These are phyloP conservation scores for Synaphobranchus kaupii DNA, from an alignment of 2,797 vertebrate species.

Conservation along the genomic window DNA sequence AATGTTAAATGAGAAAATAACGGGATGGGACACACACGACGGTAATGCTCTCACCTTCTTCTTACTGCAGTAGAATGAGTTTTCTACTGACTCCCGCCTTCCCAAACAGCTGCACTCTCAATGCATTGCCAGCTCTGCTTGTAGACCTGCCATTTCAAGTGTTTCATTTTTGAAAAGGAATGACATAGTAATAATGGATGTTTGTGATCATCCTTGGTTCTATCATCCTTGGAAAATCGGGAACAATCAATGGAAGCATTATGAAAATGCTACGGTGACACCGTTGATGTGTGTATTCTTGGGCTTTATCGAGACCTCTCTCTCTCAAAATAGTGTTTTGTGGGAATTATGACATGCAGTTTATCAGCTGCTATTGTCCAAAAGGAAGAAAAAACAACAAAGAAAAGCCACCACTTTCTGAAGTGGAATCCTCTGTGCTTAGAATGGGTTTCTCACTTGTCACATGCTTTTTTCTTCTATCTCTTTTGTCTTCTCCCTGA, in stretches of 20 bases:
- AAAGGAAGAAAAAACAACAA: not conserved
- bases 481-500: not conserved
- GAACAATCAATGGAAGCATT: slow-evolving; percentile 3
- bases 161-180: slow-evolving; percentile 6
- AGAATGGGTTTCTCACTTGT: not conserved
- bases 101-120: not conserved
- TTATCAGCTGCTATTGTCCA: slow-evolving; percentile 1
- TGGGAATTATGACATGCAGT: not conserved
- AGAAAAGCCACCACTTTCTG: not conserved
- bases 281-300: not conserved
- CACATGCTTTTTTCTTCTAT: not conserved
- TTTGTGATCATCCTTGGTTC: not conserved
- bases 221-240: not conserved
- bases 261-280: not conserved
- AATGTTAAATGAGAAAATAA: slow-evolving; percentile 8
- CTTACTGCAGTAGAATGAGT: not conserved
- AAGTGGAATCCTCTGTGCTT: not conserved
- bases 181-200: not conserved
- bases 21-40: not conserved
- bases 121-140: not conserved
- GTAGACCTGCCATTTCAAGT: not conserved
- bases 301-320: not conserved
- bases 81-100: not conserved
- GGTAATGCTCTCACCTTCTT: not conserved
- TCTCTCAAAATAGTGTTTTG: not conserved